Evolutionary conservation across 2,113 vertebrate genomes (phyloP), one percentile per base, ranked within the genome.

Genomic region (Sclerurus mexicanus): DNA sequence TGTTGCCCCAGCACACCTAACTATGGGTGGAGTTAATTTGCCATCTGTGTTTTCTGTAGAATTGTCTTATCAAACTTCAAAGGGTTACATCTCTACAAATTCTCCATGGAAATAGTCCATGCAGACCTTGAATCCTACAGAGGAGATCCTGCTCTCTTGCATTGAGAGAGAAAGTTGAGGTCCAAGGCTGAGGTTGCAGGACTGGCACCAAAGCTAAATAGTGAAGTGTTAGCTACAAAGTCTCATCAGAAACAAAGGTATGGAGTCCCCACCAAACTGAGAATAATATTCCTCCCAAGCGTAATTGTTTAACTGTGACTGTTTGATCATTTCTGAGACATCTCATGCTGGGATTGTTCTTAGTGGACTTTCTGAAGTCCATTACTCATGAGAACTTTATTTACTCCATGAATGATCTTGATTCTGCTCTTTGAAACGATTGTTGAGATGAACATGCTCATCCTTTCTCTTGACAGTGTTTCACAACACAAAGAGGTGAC

Each of bases 241-340:
- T 53, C 8, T 24, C 24, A 23, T 4, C 30, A 17, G 42, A 66
- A 59, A 49, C 0, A 0, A 21, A 86, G 14, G 5, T 16, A 33
- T 69, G 35, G 53, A 53, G 33, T 83, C 17, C 40, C 11, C 21
- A 47, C 8, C 14, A 83, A 85, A 67, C 12, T 8, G 28, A 35
- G 31, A 55, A 24, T 55, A 35, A 30, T 55, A 64, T 73, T 50
- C 22, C 52, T 75, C 56, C 37, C 55, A 80, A 52, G 50, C 87
- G 85, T 28, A 63, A 59, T 14, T 10, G 0, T 13, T 10, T 50
- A 44, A 0, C 35, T 86, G 90, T 31, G 31, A 64, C 42, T 50
- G 1, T 47, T 56, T 58, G 46, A 33, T 86, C 1, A 6, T 81
- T 91, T 71, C 31, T 58, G 71, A 55, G 46, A 39, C 25, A 12